phyloP scores from a whole-genome alignment of 2,888 invertebrate genomes.

The Sphaeridia pumilis region DNA sequence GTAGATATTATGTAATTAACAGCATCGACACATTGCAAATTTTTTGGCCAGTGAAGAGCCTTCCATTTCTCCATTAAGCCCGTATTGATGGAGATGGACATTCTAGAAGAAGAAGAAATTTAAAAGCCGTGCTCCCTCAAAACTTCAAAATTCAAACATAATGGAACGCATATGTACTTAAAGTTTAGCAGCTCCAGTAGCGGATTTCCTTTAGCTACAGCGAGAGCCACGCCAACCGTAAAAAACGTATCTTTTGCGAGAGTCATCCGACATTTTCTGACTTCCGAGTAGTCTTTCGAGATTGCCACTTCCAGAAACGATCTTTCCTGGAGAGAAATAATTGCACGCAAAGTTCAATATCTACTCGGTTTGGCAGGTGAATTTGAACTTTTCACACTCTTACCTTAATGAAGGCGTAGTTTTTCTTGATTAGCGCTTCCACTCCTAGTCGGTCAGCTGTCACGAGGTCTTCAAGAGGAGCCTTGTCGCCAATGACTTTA shows the following conservation, averaged over 20 bases:
- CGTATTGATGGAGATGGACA: constrained; percentile 19
- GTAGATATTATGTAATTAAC: constrained; percentile 27
- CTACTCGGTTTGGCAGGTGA: background rate
- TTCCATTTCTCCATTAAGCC: constrained; percentile 35
- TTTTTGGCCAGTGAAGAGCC: constrained; percentile 27
- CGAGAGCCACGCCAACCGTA: constrained; percentile 26
- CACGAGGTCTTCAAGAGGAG: constrained; percentile 17
- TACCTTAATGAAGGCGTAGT: constrained; percentile 33
- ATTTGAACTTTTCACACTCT: no score
- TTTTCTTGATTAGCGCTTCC: constrained; percentile 20
- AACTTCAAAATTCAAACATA: background rate
- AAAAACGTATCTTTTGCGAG: constrained; percentile 31
- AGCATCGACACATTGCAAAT: constrained; percentile 29
- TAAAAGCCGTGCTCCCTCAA: background rate
- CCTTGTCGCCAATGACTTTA: constrained; percentile 26
- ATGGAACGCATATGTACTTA: constrained; percentile 19
- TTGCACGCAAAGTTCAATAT: background rate
- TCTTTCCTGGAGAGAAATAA: constrained; percentile 25
- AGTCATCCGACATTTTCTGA: constrained; percentile 27
- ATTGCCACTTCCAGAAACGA: constrained; percentile 33
- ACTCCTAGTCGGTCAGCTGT: constrained; percentile 23
- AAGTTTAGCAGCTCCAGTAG: constrained; percentile 22
- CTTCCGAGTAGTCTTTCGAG: constrained; percentile 22
- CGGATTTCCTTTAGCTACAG: constrained; percentile 22
- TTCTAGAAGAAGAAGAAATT: constrained; percentile 19